Evolutionary conservation across 2,113 vertebrate species (phyloP).

Genomic region (Asarcornis scutulata): DNA sequence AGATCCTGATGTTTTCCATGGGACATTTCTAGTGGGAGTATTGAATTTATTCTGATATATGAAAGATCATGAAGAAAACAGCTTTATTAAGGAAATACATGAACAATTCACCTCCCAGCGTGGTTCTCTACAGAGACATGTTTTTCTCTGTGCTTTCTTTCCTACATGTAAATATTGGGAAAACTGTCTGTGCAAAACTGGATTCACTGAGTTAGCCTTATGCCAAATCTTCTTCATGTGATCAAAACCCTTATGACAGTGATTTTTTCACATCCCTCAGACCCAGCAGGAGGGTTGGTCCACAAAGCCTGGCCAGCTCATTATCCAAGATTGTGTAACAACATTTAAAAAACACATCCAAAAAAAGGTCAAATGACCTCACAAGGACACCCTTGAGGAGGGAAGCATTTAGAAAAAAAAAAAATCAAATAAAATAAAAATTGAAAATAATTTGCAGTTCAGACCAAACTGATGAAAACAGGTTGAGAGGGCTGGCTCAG

Average conservation of each 20-base stretch:
- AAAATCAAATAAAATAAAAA: background rate
- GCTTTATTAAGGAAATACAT: background rate
- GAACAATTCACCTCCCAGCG: background rate
- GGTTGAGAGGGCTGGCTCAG: background rate
- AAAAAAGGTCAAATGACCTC: background rate
- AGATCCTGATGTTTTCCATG: background rate
- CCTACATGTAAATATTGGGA: background rate
- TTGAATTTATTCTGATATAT: background rate
- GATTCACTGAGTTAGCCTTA: background rate
- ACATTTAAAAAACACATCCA: background rate
- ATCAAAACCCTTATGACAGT: background rate
- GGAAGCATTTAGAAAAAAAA: background rate
- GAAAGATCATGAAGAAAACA: background rate
- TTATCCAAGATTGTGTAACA: background rate
- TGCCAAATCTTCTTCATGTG: background rate
- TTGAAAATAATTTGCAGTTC: background rate
- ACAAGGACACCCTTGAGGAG: background rate
- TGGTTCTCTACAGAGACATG: fast-evolving
- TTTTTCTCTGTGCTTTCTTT: background rate
- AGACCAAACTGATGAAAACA: background rate
- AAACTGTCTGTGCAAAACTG: background rate
- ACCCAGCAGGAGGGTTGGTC: background rate
- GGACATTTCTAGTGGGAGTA: background rate
- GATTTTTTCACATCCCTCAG: background rate
- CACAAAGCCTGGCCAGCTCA: background rate